phyloP scores from a whole-genome alignment of 2,113 vertebrate genomes.

The Strix aluco region DNA sequence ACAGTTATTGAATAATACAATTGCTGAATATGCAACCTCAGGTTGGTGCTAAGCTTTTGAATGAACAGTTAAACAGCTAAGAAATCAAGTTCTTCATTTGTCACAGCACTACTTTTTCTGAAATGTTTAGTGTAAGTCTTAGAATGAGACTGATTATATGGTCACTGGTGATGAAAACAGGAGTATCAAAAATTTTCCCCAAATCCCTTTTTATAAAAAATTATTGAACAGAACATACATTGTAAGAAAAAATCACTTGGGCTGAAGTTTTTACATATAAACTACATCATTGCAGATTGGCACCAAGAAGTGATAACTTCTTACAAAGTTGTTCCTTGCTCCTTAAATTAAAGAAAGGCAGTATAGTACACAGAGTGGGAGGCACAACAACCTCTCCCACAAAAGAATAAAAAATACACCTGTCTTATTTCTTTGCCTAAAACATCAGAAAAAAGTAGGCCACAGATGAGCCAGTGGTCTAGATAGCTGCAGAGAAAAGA shows the following conservation, averaged over 20 bases:
- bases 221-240: background rate
- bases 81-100: background rate
- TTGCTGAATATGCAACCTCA: background rate
- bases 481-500: background rate
- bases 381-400: background rate
- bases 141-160: background rate
- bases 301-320: background rate
- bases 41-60: background rate
- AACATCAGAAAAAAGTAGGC: background rate
- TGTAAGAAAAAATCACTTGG: background rate
- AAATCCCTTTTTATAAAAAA: background rate
- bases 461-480: background rate
- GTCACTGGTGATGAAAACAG: background rate
- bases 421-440: background rate
- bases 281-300: background rate
- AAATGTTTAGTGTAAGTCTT: background rate
- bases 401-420: background rate
- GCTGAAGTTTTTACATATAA: background rate
- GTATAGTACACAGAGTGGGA: background rate
- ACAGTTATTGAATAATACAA: background rate
- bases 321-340: background rate
- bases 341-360: background rate
- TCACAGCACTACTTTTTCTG: background rate
- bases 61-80: background rate
- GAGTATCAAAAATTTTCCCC: background rate